Evolutionary conservation across 2,113 vertebrate species (phyloP), one percentile per base, ranked within the genome.

Genomic region (Nerophis lumbriciformis): DNA sequence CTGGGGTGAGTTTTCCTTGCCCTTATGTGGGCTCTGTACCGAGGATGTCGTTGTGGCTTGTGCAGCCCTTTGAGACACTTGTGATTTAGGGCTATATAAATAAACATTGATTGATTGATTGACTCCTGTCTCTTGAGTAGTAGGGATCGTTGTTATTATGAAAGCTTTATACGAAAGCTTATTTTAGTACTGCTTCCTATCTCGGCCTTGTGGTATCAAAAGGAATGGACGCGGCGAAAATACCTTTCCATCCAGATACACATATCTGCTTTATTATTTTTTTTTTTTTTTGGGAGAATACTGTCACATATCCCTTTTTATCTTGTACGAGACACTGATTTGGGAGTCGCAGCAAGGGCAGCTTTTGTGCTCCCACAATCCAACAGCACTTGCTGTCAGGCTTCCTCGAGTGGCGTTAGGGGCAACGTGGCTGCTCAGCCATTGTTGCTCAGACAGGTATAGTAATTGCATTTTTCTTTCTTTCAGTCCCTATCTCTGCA

Each of bases 401-500:
- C 66, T 67, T 65, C 73, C 72, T 80, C 59, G 53, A 78, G 72
- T 66, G 78, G 68, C 77, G 71, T 66, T 65, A 73, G 69, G 73
- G 64, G 65, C 50, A 42, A 72, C 72, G 75, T 61, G 84, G 77
- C 78, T 83, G 80, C 76, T 81, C 71, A 68, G 70, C 82, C 38
- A 84, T 87, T 85, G 85, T 85, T 72, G 66, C 66, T 67, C 66
- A 55, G 80, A 84, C 82, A 79, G 80, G 75, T 81, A 71, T 81
- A 78, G 85, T 85, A 85, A 85, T 87, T 83, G 81, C 82, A 77
- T 78, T 84, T 28, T 83, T 77, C 73, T 65, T 65, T 76, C 60
- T 71, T 84, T 84, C 73, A 77, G 59, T 44, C 67, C 67, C 80
- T 78, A 81, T 84, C 78, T 80, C 67, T 58, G 71, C 76, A 65